phyloP scores from a whole-genome alignment of 2,797 vertebrate genomes.

The Melopsittacus undulatus region DNA sequence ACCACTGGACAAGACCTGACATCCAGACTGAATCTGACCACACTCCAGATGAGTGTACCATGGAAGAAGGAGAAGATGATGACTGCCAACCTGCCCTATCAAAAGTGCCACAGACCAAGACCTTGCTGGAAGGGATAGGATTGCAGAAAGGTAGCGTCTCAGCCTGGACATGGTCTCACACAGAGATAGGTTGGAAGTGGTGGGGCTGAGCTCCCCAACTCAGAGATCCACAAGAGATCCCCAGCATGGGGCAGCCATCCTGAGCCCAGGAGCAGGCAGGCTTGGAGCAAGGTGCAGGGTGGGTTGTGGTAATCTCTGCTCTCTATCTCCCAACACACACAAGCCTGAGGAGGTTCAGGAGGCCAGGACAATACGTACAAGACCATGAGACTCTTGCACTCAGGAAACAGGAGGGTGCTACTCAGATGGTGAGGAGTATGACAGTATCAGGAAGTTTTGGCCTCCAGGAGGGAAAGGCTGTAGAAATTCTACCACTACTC shows the following conservation, averaged over 20 bases:
- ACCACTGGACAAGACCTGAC: neutral
- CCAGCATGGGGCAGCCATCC: neutral
- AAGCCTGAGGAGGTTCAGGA: neutral
- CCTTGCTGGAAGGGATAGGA: neutral
- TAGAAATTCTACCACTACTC: neutral
- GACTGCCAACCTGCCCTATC: neutral
- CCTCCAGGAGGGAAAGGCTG: neutral
- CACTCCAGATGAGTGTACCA: neutral
- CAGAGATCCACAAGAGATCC: neutral
- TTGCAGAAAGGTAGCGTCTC: neutral
- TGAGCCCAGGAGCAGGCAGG: neutral
- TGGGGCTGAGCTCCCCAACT: neutral
- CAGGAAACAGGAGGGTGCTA: neutral
- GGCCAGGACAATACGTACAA: neutral
- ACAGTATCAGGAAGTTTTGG: neutral
- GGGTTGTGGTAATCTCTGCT: neutral
- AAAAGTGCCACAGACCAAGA: neutral
- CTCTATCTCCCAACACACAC: neutral
- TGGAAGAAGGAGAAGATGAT: neutral
- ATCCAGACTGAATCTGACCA: neutral
- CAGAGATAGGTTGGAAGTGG: neutral
- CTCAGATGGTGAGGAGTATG: neutral
- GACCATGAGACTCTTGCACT: neutral
- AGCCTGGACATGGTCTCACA: neutral
- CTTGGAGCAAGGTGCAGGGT: neutral